A percentile compares a stretch with the other conserved stretches of the same genome.
Evolutionary conservation across 2,888 invertebrate genomes (phyloP).

Genomic region (Volucella inanis): DNA sequence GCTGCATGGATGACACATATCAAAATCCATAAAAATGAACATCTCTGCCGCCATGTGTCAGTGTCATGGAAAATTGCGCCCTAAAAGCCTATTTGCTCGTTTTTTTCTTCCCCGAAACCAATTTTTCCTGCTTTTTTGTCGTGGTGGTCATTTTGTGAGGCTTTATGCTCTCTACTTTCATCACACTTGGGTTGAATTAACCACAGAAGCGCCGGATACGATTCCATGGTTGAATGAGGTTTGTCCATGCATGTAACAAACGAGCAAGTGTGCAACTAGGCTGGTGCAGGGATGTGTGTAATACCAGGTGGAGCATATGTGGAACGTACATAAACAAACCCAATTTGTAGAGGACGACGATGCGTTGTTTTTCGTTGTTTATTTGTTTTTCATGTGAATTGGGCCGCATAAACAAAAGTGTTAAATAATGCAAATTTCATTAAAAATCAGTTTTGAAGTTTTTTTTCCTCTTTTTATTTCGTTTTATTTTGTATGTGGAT

Average conservation of each 20-base stretch:
- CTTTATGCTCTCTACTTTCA: constrained; percentile 31
- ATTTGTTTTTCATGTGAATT: constrained; percentile 14
- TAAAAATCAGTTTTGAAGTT: constrained; percentile 10
- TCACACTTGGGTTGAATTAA: constrained; percentile 47
- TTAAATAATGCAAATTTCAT: constrained; percentile 41
- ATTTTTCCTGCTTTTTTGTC: not conserved
- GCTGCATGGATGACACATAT: constrained; percentile 49
- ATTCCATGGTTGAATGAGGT: constrained; percentile 58
- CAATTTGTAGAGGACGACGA: constrained; percentile 9
- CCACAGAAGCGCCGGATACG: constrained; percentile 60
- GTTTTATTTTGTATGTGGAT: not conserved
- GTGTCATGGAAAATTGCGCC: constrained; percentile 47
- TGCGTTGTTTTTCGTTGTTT: not conserved
- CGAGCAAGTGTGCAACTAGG: constrained; percentile 4
- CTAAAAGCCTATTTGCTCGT: constrained; percentile 2
- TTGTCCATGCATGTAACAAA: constrained; percentile 39
- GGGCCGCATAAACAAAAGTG: constrained; percentile 20
- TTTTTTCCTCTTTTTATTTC: not conserved
- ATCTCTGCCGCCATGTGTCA: constrained; percentile 36
- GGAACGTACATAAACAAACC: not conserved
- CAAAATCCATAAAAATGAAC: constrained; percentile 36
- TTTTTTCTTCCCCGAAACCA: not conserved
- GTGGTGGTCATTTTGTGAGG: not conserved
- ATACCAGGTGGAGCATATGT: not conserved
- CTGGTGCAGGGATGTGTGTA: not conserved